Conservation (phyloP, 2,888 invertebrate species). For the Noctua janthina region DNA sequence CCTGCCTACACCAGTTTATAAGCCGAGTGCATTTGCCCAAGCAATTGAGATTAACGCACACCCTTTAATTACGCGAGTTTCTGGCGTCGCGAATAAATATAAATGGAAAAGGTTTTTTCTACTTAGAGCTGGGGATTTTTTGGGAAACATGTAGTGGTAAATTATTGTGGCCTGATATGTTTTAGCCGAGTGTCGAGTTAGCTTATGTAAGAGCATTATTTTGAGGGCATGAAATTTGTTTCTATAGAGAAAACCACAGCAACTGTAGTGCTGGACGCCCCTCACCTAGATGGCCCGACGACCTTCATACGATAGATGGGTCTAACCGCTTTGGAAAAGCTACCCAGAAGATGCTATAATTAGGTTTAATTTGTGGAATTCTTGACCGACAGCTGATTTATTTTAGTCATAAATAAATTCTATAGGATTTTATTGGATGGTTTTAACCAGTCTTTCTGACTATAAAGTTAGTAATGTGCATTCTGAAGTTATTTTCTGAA, state of each 20-base stretch:
- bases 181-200: conserved; percentile 6
- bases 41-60: conserved; percentile 81
- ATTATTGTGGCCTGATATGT: conserved; percentile 36
- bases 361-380: conserved; percentile 6
- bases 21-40: conserved; percentile 58
- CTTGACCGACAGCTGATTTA: conserved; percentile 13
- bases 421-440: background rate
- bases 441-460: background rate
- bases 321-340: background rate
- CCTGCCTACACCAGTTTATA: conserved; percentile 47
- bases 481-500: background rate
- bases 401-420: conserved; percentile 1
- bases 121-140: conserved; percentile 29
- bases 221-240: background rate
- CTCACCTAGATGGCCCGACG: background rate
- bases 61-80: conserved; percentile 82
- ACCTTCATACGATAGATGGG: background rate
- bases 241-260: background rate
- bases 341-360: background rate
- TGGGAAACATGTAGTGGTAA: conserved; percentile 30
- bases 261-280: background rate
- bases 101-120: conserved; percentile 66
- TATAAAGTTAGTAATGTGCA: background rate
- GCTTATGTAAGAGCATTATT: conserved; percentile 12
- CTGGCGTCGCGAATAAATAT: conserved; percentile 69